Percentiles rank a stretch among this genome's conserved stretches.
Evolutionary conservation across 1,140 invertebrate genomes (phyloP).

Genomic region (Anastrepha ludens): DNA sequence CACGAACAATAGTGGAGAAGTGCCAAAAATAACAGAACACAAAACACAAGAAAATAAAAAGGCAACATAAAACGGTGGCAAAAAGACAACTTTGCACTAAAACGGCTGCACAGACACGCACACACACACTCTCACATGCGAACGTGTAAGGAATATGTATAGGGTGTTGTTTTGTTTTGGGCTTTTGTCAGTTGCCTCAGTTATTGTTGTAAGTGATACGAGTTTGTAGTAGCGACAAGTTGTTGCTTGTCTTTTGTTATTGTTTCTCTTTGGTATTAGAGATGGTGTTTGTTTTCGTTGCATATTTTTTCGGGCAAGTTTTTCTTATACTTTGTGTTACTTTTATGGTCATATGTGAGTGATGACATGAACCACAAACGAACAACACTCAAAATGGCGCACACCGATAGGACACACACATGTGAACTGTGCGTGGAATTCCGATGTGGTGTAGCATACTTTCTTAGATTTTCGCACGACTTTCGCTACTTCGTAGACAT

Average conservation of each 20-base stretch:
- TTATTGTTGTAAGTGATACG: conserved; percentile 33
- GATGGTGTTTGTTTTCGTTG: conserved; percentile 23
- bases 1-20: not conserved
- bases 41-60: not conserved
- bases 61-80: conserved; percentile 14
- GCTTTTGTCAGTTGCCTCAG: conserved; percentile 16
- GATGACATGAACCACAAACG: not conserved
- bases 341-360: not conserved
- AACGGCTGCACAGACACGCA: no score
- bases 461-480: no score
- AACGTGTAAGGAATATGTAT: not conserved
- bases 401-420: no score
- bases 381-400: not conserved
- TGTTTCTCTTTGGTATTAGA: conserved; percentile 27
- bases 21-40: conserved; percentile 46
- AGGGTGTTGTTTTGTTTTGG: conserved; percentile 1
- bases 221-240: not conserved
- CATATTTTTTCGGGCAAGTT: not conserved
- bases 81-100: not conserved
- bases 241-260: conserved; percentile 48
- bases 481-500: no score
- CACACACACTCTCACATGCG: not conserved
- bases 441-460: no score
- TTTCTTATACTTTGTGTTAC: not conserved
- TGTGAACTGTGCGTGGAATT: no score